Conservation (phyloP, 2,797 vertebrate genomes). For the Molossus molossus region DNA sequence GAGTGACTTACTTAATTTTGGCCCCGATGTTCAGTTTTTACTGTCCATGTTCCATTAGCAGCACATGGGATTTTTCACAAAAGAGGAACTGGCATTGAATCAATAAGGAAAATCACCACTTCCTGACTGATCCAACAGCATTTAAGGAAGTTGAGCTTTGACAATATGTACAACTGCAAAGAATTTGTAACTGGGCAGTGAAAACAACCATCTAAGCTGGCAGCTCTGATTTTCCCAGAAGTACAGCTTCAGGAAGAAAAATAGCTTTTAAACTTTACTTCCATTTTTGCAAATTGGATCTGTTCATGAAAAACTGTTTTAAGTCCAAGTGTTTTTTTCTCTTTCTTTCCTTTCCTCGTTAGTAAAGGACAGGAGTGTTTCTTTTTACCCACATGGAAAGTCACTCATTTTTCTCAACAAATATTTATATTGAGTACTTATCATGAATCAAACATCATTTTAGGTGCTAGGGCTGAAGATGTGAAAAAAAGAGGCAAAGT, state of each 20-base stretch:
- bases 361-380: constrained; percentile 37
- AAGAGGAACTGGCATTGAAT: constrained; percentile 78
- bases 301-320: constrained; percentile 65
- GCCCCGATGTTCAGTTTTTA: background rate
- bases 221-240: constrained; percentile 77
- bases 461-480: background rate
- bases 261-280: constrained; percentile 64
- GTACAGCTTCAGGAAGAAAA: constrained; percentile 69
- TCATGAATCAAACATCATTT: background rate
- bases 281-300: constrained; percentile 68
- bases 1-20: constrained; percentile 41
- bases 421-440: background rate
- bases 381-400: constrained; percentile 49
- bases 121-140: constrained; percentile 67
- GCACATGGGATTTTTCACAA: constrained; percentile 72
- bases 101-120: constrained; percentile 72
- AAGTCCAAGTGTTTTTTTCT: background rate
- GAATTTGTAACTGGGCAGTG: constrained; percentile 68
- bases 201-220: constrained; percentile 57
- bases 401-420: constrained; percentile 41
- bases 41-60: background rate
- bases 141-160: constrained; percentile 72
- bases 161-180: constrained; percentile 30
- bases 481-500: background rate
- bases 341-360: constrained; percentile 24